These are phyloP conservation scores for Daphoenositta chrysoptera DNA, from an alignment of 2,113 vertebrate species.

Conservation along the genomic window DNA sequence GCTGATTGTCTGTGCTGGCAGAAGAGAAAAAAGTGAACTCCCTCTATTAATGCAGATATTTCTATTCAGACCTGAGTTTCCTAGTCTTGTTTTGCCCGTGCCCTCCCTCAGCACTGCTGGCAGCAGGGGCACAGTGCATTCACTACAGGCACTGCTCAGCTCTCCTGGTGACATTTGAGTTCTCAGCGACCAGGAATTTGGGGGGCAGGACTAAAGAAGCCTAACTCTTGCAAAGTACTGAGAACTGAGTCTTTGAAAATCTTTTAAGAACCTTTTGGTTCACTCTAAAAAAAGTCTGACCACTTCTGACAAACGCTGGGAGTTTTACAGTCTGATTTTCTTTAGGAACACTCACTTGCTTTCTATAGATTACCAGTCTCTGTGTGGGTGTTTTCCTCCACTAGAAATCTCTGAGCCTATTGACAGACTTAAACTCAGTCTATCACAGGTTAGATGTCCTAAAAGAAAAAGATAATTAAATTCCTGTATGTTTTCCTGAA, in stretches of 20 bases:
- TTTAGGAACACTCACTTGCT: neutral
- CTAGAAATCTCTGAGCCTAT: neutral
- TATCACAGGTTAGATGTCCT: neutral
- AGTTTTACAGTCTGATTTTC: neutral
- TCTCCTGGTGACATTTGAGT: accelerated
- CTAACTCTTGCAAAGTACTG: neutral
- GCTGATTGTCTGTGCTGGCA: neutral
- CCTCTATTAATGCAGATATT: neutral
- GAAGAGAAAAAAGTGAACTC: neutral
- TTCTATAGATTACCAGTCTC: neutral
- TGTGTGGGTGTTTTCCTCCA: neutral
- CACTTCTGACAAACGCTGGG: neutral
- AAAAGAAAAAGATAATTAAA: neutral
- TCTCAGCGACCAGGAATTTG: neutral
- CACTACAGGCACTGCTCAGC: neutral
- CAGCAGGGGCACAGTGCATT: neutral
- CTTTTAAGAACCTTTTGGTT: neutral
- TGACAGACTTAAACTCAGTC: neutral
- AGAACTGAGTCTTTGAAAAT: neutral
- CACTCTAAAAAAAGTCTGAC: neutral
- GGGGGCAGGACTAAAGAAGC: neutral
- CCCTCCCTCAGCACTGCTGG: neutral
- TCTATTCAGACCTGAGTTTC: neutral
- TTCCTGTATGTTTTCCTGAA: neutral
- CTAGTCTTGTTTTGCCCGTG: neutral